Conservation (phyloP, 2,888 invertebrate species). For the Nezara viridula region DNA sequence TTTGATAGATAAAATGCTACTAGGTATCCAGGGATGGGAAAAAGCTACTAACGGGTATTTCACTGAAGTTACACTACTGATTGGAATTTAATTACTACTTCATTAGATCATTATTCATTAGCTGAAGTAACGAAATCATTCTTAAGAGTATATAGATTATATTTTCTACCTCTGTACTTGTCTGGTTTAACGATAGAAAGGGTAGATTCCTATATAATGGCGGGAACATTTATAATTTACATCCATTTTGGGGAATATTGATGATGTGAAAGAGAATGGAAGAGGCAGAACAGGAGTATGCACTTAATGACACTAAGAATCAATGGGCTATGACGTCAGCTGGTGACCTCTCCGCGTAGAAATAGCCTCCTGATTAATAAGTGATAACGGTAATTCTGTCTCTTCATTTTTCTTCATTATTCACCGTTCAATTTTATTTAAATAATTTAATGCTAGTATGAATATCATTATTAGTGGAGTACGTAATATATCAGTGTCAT, state of each 20-base stretch:
- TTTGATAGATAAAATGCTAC: no score
- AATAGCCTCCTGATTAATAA: slow-evolving; percentile 15
- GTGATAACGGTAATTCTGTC: background rate
- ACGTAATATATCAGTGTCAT: no score
- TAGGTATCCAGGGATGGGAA: no score
- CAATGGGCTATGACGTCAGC: slow-evolving; percentile 18
- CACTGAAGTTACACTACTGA: no score
- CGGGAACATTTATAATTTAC: background rate
- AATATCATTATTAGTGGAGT: background rate
- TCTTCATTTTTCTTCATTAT: background rate
- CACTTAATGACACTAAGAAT: slow-evolving; percentile 34
- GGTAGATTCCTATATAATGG: background rate
- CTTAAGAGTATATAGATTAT: no score
- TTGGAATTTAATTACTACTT: no score
- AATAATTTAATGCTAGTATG: background rate
- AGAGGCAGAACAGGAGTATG: background rate
- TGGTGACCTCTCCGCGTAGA: background rate
- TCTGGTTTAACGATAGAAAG: no score
- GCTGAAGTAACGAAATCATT: no score
- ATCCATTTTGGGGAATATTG: background rate
- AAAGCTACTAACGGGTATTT: no score
- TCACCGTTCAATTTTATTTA: background rate
- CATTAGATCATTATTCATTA: no score
- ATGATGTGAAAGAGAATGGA: background rate
- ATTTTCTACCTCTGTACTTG: no score